phyloP scores from a whole-genome alignment of 2,113 vertebrate genomes.

The Pantherophis guttatus region DNA sequence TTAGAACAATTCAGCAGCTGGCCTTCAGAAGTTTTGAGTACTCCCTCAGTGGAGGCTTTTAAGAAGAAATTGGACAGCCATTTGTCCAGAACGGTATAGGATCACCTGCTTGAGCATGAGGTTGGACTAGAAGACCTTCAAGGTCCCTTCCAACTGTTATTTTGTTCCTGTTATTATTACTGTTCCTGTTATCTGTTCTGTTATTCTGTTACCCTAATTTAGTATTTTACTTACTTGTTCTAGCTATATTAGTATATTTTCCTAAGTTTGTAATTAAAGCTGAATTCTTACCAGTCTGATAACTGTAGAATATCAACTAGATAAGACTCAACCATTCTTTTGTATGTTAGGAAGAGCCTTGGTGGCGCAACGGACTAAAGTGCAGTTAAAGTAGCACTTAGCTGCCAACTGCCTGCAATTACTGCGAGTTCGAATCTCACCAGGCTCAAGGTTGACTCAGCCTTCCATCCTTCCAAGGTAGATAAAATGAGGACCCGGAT shows the following conservation, averaged over 20 bases:
- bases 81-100: no score
- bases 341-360: background rate
- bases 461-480: no score
- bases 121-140: background rate
- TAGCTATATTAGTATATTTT: background rate
- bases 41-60: background rate
- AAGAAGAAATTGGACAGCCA: background rate
- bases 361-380: no score
- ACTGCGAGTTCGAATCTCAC: no score
- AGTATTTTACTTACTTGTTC: background rate
- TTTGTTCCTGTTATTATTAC: background rate
- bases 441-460: no score
- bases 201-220: background rate
- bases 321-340: background rate
- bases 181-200: background rate
- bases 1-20: background rate
- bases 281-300: background rate
- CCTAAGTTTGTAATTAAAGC: background rate
- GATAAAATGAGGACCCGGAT: no score
- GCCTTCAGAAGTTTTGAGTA: background rate
- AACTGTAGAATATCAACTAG: background rate
- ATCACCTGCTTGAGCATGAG: background rate
- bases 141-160: background rate
- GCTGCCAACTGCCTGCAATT: no score
- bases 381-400: no score